These are phyloP conservation scores for Spea multiplicata DNA, from an alignment of 2,113 vertebrate genomes.

Conservation along the genomic window DNA sequence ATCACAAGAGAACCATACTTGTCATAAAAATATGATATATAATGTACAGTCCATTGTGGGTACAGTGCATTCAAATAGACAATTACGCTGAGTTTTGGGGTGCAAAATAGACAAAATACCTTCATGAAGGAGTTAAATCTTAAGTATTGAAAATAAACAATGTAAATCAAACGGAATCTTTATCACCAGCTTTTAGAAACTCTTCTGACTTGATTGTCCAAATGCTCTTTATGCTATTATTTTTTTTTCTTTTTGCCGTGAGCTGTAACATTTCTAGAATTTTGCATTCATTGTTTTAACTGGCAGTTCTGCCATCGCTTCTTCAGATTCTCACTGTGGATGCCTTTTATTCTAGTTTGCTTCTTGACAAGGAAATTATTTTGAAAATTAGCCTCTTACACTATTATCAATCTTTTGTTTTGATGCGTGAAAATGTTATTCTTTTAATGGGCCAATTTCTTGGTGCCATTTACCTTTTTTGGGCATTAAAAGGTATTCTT, in stretches of 20 bases:
- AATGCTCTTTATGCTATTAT: constrained; percentile 38
- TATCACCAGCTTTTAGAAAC: neutral
- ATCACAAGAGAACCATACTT: too few relatives aligned
- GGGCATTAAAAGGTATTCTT: constrained; percentile 23
- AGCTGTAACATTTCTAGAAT: constrained; percentile 31
- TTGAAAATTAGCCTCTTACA: constrained; percentile 48
- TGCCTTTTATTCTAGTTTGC: constrained; percentile 43
- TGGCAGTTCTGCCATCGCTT: constrained; percentile 41
- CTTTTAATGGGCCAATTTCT: constrained; percentile 47
- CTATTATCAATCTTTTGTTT: constrained; percentile 50
- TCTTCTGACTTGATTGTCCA: constrained; percentile 35
- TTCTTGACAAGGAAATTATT: constrained; percentile 41
- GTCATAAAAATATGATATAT: too few relatives aligned
- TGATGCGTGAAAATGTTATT: constrained; percentile 47
- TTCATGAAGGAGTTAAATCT: neutral
- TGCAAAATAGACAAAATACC: neutral
- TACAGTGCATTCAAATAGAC: too few relatives aligned
- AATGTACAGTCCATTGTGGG: too few relatives aligned
- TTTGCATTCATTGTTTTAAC: constrained; percentile 45
- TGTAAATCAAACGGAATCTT: neutral
- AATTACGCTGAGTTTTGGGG: too few relatives aligned
- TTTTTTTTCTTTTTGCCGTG: constrained; percentile 4
- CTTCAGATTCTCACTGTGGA: constrained; percentile 25
- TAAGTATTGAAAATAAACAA: neutral
- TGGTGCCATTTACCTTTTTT: constrained; percentile 46